phyloP scores from a whole-genome alignment of 2,113 vertebrate genomes.

The Centropristis striata region DNA sequence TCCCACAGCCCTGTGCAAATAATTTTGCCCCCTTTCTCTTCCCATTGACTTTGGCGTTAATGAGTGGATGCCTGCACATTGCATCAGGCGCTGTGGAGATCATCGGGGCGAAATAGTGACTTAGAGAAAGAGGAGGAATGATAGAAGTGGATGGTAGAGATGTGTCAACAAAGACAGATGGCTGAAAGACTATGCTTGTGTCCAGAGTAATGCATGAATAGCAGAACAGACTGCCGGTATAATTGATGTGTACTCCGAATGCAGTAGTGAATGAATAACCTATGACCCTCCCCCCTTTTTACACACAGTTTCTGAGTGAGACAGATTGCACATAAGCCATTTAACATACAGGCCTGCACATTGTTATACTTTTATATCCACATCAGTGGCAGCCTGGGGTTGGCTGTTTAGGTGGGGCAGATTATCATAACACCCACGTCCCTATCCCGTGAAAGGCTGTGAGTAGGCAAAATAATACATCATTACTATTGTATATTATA shows the following conservation, averaged over 20 bases:
- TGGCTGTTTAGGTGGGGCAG: too few relatives aligned
- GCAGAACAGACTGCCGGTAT: constrained; percentile 40
- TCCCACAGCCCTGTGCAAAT: constrained; percentile 61
- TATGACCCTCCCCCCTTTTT: constrained; percentile 12
- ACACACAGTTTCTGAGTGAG: constrained; percentile 13
- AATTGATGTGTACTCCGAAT: constrained; percentile 14
- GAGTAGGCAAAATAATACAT: too few relatives aligned
- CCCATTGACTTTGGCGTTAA: constrained; percentile 69
- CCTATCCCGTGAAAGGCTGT: too few relatives aligned
- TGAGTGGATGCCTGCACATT: constrained; percentile 26
- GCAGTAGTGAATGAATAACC: constrained; percentile 44
- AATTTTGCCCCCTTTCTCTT: constrained; percentile 47
- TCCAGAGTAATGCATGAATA: constrained; percentile 46
- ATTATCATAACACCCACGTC: too few relatives aligned
- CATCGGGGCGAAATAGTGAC: constrained; percentile 34
- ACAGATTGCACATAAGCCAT: constrained; percentile 42
- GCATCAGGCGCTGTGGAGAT: constrained; percentile 46
- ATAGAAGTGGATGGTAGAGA: constrained; percentile 25
- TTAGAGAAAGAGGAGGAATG: constrained; percentile 27
- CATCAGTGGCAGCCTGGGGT: too few relatives aligned
- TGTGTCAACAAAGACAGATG: constrained; percentile 60
- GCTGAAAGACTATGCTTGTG: constrained; percentile 30
- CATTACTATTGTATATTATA: too few relatives aligned
- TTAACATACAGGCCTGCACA: not conserved
- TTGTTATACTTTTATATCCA: too few relatives aligned